Evolutionary conservation across 2,113 vertebrate species (phyloP), one percentile per base, ranked within the genome.

Genomic region (Physeter macrocephalus): DNA sequence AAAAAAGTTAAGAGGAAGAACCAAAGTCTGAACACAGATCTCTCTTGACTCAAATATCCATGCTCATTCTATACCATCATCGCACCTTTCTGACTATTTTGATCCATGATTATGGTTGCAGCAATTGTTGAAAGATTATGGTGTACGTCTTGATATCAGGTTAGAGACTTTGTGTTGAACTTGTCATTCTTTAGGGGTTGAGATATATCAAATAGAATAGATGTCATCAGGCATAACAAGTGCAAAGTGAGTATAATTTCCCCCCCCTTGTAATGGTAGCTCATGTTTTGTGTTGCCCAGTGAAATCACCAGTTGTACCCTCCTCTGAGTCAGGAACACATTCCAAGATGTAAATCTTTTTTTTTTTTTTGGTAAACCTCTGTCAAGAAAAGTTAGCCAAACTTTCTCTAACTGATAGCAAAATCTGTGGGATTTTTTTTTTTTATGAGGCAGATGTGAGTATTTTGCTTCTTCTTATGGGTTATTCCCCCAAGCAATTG

Each of bases 381-480:
- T 82, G 36, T 25, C 36, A 88, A 69, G 21, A 82, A 84, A 54
- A 89, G 3, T 88, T 74, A 87, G 12, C 54, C 64, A 66, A 62
- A 39, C 36, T 94, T 88, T 96, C 74, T 96, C 81, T 27, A 66
- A 46, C 74, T 97, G 85, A 86, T 92, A 78, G 31, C 31, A 90
- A 77, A 78, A 67, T 59, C 36, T 67, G 10, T 54, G 59, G 62
- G 10, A 54, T 31, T 11, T 84, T 54, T 89, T 54, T 49, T 87
- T 88, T 96, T 86, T n/a, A n/a, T 62, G 54, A 46, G 46, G 59
- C 52, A 93, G 77, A 64, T 92, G 61, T 66, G 34, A 12, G 39
- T 77, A 92, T 87, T 95, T 96, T 94, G 61, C 78, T 96, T 27
- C 67, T 67, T 90, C 8, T 92, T 89, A 57, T 84, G 67, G 27